A percentile compares a stretch with the other conserved stretches of the same genome.
Conservation (phyloP, 2,888 invertebrate species). For the Agrilus cyanescens region DNA sequence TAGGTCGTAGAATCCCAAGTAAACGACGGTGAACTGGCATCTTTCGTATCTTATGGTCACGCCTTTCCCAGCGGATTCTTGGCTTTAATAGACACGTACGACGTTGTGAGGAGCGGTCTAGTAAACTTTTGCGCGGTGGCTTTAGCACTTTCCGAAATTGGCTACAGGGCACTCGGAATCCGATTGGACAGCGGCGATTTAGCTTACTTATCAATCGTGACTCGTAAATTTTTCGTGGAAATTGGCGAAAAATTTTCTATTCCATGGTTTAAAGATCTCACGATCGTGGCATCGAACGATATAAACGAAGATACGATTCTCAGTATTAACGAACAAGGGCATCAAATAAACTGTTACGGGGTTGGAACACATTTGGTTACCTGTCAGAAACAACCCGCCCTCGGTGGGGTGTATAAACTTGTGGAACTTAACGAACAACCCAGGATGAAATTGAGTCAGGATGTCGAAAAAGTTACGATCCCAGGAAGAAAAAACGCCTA, state of each 20-base stretch:
- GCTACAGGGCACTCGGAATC: constrained; percentile 80
- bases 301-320: constrained; percentile 97
- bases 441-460: constrained; percentile 92
- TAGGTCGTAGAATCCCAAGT: constrained; percentile 62
- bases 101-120: constrained; percentile 93
- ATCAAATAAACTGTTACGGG: constrained; percentile 89
- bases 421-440: constrained; percentile 86
- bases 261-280: constrained; percentile 73
- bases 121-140: constrained; percentile 95
- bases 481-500: constrained; percentile 84
- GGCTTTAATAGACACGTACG: constrained; percentile 97
- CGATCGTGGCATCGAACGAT: constrained; percentile 96
- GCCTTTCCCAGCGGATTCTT: constrained; percentile 91
- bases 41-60: constrained; percentile 84
- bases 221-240: constrained; percentile 67
- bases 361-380: constrained; percentile 98
- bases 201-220: constrained; percentile 83
- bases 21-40: constrained; percentile 88
- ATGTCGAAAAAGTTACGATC: constrained; percentile 94
- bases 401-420: constrained; percentile 95
- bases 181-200: constrained; percentile 95
- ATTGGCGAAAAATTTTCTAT: constrained; percentile 63
- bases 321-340: constrained; percentile 92
- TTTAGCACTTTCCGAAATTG: constrained; percentile 77
- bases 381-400: constrained; percentile 93